Evolutionary conservation across 2,113 vertebrate genomes (phyloP), one percentile per base, ranked within the genome.

Genomic region (Brevimyrus niger): DNA sequence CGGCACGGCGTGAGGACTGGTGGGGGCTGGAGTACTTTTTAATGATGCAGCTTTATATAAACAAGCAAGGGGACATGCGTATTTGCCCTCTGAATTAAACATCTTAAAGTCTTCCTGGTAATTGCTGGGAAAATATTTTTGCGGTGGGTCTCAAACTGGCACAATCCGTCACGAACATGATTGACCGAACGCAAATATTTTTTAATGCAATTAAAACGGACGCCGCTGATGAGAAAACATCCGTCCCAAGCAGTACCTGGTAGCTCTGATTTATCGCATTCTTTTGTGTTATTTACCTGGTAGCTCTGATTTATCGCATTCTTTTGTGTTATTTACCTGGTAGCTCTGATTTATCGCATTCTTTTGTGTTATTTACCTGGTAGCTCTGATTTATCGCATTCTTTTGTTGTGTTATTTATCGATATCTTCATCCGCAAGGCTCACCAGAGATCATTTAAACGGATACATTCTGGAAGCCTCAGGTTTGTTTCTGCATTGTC

Each of bases 81-180:
- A 88, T 92, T 94, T 94, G 93, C 91, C 87, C 91, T 93, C 65
- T 91, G 86, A 92, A 92, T 93, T 92, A 94, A 93, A 92, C 91
- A 91, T 88, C 91, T 90, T 92, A 91, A 92, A 91, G 90, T 91
- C 91, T 92, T 92, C 90, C 89, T n/a, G 90, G 91, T 95, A 94
- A 95, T 93, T 94, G 93, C 88, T 92, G 83, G 89, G 88, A 90
- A 94, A 94, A 95, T 94, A 93, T 94, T 92, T 93, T 89, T 88
- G 90, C 53, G 91, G 92, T 94, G 91, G 91, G 92, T 93, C 90
- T 89, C 90, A 94, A 94, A 95, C 94, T 92, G 92, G 90, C 91
- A 47, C 55, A 92, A 93, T 95, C 93, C 93, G 92, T 94, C 92
- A 93, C 91, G 92, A 93, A 92, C 93, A 89, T 90, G 80, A 87